phyloP scores from a whole-genome alignment of 2,888 invertebrate genomes.

The Sinodicranocentrus sp. region DNA sequence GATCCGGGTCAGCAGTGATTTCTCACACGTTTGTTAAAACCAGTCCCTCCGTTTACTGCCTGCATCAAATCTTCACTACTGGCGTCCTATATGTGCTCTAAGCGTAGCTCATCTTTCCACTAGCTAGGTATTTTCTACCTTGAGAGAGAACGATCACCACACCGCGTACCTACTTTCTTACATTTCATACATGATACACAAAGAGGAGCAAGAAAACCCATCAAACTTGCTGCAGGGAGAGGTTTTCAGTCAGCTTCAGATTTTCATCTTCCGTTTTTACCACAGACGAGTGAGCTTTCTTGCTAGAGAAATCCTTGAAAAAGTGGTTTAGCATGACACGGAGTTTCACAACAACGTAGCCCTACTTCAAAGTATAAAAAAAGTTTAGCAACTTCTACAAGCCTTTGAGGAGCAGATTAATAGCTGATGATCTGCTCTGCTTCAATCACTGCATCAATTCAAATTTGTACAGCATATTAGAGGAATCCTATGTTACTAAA shows the following conservation, averaged over 20 bases:
- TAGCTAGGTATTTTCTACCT: slow-evolving; percentile 6
- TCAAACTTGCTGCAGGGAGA: slow-evolving; percentile 14
- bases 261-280: slow-evolving; percentile 20
- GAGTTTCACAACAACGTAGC: background rate
- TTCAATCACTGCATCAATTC: too few species aligned
- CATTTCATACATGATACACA: background rate
- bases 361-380: too few species aligned
- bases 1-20: slow-evolving; percentile 67
- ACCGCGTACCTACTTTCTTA: background rate
- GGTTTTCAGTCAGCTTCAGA: background rate
- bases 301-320: background rate
- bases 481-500: too few species aligned
- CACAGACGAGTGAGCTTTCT: background rate
- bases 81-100: slow-evolving; percentile 60
- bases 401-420: too few species aligned
- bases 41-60: slow-evolving; percentile 54
- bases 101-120: slow-evolving; percentile 62
- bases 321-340: background rate
- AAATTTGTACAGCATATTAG: too few species aligned
- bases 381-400: too few species aligned
- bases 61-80: background rate
- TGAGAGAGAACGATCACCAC: background rate
- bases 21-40: slow-evolving; percentile 64
- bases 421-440: too few species aligned
- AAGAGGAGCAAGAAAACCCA: background rate